Evolutionary conservation across 2,797 vertebrate genomes (phyloP), one percentile per base, ranked within the genome.

Genomic region (Phataginus tetradactyla): DNA sequence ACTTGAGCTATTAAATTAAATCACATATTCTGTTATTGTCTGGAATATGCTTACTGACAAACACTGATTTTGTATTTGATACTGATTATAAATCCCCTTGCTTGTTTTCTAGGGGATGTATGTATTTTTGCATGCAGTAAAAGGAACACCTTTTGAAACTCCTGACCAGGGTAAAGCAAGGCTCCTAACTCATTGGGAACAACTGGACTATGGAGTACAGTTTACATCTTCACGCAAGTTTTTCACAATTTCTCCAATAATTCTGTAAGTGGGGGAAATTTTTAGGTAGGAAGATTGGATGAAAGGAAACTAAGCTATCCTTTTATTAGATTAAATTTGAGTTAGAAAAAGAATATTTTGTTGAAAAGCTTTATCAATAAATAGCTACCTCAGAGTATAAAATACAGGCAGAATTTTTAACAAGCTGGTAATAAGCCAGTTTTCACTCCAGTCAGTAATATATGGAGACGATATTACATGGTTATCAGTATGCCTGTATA

Each of bases 221-320:
- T 99, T 99, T 98, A 99, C 99, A 63, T 99, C 99, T 53, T 99
- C 99, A 90, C 99, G 99, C 97, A 99, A 99, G 98, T 99, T 99
- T 99, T 99, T 99, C 98, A 99, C 99, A 96, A 99, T 99, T 97
- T 99, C 99, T 80, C 99, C 99, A 96, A 99, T 99, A 97, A 99
- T 99, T 98, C 98, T 99, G 99, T 99, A 99, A 98, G 98, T 99
- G 57, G 8, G 57, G 37, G 32, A 90, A 86, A 84, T 72, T 83
- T 96, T 94, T 81, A 93, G 51, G 2, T 69, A 51, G 29, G 27
- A 71, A 4, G 21, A n/a, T 80, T 90, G 45, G 53, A 51, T 92
- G 57, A 78, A 25, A 87, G 49, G 49, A 94, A 91, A 11, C 32
- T 69, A 25, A 91, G 13, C 32, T 69, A 25, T 59, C 68, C 18